Base-by-base conservation (phyloP, 2,888 invertebrate genomes). In the Micropterix aruncella region DNA sequence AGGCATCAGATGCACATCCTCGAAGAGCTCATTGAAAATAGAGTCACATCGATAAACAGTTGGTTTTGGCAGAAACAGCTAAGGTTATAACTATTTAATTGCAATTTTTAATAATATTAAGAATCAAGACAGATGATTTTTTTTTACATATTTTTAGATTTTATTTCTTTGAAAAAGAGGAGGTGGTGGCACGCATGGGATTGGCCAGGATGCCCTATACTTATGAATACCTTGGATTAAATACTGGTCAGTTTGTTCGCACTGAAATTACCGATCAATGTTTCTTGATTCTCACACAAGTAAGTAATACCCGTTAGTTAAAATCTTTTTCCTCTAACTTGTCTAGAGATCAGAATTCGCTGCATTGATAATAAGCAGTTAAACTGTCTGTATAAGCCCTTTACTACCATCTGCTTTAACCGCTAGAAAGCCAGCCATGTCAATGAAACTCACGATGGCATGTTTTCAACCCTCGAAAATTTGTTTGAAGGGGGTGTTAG, bases 61-160 rank as follows among this genome's bases (percentile, higher is more conserved):
- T 99, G 99, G 99, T 69, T 77, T 41, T 99, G 99, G 99, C 86
- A 90, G 62, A 89, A 90, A 62, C 96, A 96, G 61, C 73, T 97
- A 40, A 79, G 92, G 78, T 84, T 61, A n/a, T 50, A 47, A 44
- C 38, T 41, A 44, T 4, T 53, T 27, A 42, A 3, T 16, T 37
- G 17, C 44, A 44, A 44, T 17, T 18, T 14, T 39, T 18, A 27
- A 27, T 18, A 16, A 37, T 16, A 38, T 46, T 42, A 49, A 47
- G 16, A 3, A 38, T 27, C n/a, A 18, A 38, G 27, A 12, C 36
- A 17, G 19, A 40, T 16, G 14, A 45, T 18, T 9, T n/a, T 15
- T 43, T 37, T 45, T 42, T 46, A 36, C 17, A 46, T 44, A 19
- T 48, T 41, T 43, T 9, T 60, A 82, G 88, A 57, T 89, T 83